These are phyloP conservation scores for Alectoris magna DNA, from an alignment of 2,797 vertebrate species.

Conservation along the genomic window DNA sequence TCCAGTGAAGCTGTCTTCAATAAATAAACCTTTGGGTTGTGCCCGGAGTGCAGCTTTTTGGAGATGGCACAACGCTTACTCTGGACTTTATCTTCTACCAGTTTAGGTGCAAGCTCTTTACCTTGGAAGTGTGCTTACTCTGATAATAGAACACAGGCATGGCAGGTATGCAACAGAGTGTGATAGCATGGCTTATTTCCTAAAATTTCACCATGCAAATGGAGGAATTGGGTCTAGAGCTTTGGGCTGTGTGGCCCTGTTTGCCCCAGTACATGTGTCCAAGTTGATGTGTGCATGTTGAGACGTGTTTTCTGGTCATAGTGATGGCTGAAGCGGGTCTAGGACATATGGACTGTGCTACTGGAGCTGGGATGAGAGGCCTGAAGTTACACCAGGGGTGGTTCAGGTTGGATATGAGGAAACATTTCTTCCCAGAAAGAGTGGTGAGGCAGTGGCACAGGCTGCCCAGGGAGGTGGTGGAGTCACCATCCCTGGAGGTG, in stretches of 20 bases:
- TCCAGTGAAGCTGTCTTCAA: neutral
- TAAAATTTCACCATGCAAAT: neutral
- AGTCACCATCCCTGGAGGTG: too few species aligned
- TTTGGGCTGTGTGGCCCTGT: neutral
- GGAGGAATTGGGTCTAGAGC: accelerated
- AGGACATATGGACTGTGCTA: neutral
- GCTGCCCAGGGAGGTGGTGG: too few species aligned
- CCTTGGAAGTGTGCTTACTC: neutral
- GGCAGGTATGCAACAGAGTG: neutral
- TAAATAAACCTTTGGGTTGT: neutral
- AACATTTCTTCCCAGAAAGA: too few species aligned
- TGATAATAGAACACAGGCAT: neutral
- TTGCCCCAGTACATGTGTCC: accelerated
- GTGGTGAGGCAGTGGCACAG: too few species aligned
- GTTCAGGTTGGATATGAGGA: too few species aligned
- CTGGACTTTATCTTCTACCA: neutral
- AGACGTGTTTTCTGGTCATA: neutral
- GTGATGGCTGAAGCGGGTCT: neutral
- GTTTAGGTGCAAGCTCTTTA: neutral
- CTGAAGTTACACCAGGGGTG: too few species aligned
- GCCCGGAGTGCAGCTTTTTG: neutral
- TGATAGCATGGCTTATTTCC: neutral
- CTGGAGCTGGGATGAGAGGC: neutral
- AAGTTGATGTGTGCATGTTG: neutral
- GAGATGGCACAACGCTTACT: neutral